phyloP scores from a whole-genome alignment of 2,888 invertebrate genomes.

The Drosophila picticornis region DNA sequence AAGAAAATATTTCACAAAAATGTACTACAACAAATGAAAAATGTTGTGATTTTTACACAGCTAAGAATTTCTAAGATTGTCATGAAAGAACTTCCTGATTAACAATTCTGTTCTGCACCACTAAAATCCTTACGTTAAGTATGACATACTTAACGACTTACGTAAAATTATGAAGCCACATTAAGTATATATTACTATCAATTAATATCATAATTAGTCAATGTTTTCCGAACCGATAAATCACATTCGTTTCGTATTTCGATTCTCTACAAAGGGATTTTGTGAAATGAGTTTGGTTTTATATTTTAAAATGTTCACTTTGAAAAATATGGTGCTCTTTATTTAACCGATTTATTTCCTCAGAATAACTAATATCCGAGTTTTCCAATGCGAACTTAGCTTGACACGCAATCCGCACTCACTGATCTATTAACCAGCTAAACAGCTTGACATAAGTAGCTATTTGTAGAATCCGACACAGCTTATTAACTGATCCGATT shows the following conservation, averaged over 20 bases:
- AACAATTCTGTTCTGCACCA: constrained; percentile 5
- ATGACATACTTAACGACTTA: neutral
- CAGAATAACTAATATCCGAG: neutral
- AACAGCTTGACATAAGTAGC: constrained; percentile 41
- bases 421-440: constrained; percentile 49
- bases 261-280: neutral
- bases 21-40: neutral
- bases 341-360: neutral
- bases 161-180: neutral
- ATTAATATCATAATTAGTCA: neutral
- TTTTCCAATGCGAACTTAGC: constrained; percentile 25
- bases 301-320: neutral
- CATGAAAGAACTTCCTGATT: constrained; percentile 49
- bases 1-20: neutral
- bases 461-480: constrained; percentile 84
- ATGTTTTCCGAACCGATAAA: neutral
- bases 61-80: neutral
- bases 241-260: neutral
- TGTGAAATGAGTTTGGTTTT: neutral
- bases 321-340: neutral
- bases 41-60: neutral
- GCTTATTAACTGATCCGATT: constrained; percentile 34
- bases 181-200: neutral
- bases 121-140: neutral
- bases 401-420: constrained; percentile 32